A percentile compares a stretch with the other conserved stretches of the same genome.
Evolutionary conservation across 1,140 invertebrate species (phyloP).

Genomic region (Manduca sexta): DNA sequence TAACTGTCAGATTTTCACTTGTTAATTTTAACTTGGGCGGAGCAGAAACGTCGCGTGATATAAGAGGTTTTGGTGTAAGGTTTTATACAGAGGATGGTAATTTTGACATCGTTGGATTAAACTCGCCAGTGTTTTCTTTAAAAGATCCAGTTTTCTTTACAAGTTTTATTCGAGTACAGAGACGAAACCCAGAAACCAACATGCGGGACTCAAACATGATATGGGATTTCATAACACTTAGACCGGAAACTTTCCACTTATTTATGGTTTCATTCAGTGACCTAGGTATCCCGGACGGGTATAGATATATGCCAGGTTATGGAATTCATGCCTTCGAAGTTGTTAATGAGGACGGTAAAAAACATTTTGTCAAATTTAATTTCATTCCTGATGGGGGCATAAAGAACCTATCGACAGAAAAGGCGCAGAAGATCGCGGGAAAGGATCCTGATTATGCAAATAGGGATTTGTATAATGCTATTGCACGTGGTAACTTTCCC

Average conservation of each 20-base stretch:
- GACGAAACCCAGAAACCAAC: conserved; percentile 80
- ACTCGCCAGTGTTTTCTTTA: conserved; percentile 82
- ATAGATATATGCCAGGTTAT: conserved; percentile 78
- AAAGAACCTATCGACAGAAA: conserved; percentile 73
- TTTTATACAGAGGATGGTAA: conserved; percentile 84
- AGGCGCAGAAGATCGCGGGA: conserved; percentile 74
- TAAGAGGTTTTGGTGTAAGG: conserved; percentile 80
- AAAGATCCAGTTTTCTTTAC: conserved; percentile 79
- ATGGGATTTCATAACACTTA: conserved; percentile 90
- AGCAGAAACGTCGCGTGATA: conserved; percentile 81
- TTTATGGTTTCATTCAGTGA: conserved; percentile 78
- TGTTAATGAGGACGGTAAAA: conserved; percentile 73
- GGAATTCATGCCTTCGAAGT: conserved; percentile 81
- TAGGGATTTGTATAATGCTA: conserved; percentile 83
- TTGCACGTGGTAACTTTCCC: conserved; percentile 78
- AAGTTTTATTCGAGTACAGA: conserved; percentile 75
- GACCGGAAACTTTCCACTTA: conserved; percentile 84
- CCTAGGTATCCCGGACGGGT: conserved; percentile 88
- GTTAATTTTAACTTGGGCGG: conserved; percentile 80
- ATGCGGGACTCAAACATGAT: conserved; percentile 86
- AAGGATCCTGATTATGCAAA: conserved; percentile 81
- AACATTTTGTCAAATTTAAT: conserved; percentile 82
- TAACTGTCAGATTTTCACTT: too few relatives aligned
- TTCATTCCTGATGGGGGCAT: conserved; percentile 80
- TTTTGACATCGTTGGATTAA: conserved; percentile 83